Base-by-base conservation (phyloP, 2,888 invertebrate genomes). In the Synergus japonicus region DNA sequence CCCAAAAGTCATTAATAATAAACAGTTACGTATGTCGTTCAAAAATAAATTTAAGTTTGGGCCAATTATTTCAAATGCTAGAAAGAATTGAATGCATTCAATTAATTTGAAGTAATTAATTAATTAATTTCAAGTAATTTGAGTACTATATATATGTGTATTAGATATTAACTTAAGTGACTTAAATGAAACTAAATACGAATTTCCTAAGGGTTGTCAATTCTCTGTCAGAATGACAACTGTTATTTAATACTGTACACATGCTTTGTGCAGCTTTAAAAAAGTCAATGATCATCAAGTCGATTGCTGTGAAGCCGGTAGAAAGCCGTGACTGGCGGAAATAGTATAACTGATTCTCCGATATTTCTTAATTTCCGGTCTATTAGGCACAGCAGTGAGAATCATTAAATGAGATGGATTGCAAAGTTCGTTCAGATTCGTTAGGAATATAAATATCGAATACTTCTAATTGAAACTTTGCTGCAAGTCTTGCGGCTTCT, bases 351-450 rank as follows among this genome's bases (percentile, higher is more conserved):
- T 65, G 65, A 15, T 65, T 65, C 65, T 65, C 65, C 41, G 41
- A 65, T 65, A 65, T 41, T 65, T 65, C 65, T 65, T 65, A 65
- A 65, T 65, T 65, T 41, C 65, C 65, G 65, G 65, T 65, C 65
- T 15, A 15, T 65, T 65, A 65, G 65, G 2, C 65, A 15, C 37
- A 13, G 15, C n/a, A 65, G 29, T 41, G 65, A 65, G 65, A 65
- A 65, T 65, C 41, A 65, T 65, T n/a, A 65, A 65, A 65, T 65
- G 65, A 41, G 41, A 37, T 37, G 64, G 37, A 37, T 63, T 60
- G 60, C 10, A 9, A 60, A 60, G 29, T 60, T 18, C 18, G 12
- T 12, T 60, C 22, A 5, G 12, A 22, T 22, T 22, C 4, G 4
- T 60, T 60, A 10, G 4, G 60, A 60, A 12, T 60, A 4, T 10